Conservation (phyloP, 2,888 invertebrate species). For the Melanchra persicariae region DNA sequence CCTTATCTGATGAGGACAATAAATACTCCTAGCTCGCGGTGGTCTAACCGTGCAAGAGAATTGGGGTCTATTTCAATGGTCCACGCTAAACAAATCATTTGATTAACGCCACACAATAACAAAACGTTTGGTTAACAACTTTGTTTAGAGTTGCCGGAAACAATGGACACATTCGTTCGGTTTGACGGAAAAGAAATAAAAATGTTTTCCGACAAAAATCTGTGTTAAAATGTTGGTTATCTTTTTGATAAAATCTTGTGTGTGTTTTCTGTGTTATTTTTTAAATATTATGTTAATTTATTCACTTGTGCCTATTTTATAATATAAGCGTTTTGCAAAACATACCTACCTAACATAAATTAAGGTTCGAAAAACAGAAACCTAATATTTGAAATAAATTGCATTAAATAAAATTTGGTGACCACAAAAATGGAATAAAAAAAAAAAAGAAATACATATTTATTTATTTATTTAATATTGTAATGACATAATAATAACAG, state of each 20-base stretch:
- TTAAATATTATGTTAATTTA: conserved; percentile 2
- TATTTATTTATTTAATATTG: not conserved
- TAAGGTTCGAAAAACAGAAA: not conserved
- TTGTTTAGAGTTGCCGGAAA: conserved; percentile 29
- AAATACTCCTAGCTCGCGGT: conserved; percentile 56
- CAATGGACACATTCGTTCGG: conserved; percentile 32
- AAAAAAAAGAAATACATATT: too few species aligned
- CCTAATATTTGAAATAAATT: not conserved
- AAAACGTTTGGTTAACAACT: conserved; percentile 62
- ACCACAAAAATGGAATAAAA: not conserved
- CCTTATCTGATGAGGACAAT: conserved; percentile 27
- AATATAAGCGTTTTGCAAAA: not conserved
- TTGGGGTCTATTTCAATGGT: conserved; percentile 36
- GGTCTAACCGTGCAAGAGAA: conserved; percentile 39
- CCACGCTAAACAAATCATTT: conserved; percentile 63
- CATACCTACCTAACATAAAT: not conserved
- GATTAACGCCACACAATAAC: conserved; percentile 62
- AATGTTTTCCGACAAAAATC: conserved; percentile 5
- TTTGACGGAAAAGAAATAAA: conserved; percentile 15
- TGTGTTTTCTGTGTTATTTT: not conserved
- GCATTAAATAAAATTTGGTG: not conserved
- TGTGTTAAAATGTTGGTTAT: not conserved
- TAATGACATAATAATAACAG: too few species aligned
- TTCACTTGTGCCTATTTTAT: not conserved
- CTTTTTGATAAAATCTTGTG: not conserved